Percentiles rank a stretch among this genome's conserved stretches.
Evolutionary conservation across 2,113 vertebrate genomes (phyloP).

Genomic region (Leuciscus idus): DNA sequence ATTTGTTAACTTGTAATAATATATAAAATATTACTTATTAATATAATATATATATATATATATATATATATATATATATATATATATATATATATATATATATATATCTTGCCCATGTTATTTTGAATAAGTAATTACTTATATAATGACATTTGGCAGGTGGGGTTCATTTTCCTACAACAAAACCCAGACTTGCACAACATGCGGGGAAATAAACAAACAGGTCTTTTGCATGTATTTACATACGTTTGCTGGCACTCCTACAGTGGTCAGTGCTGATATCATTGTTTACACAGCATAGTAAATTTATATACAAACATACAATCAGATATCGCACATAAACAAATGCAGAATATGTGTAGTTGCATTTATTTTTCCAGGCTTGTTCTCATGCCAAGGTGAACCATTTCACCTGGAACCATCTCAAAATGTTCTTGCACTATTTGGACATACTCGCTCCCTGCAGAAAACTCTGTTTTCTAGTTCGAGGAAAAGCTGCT

Average conservation of each 20-base stretch:
- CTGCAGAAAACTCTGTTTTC: slow-evolving; percentile 35
- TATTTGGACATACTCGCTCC: slow-evolving; percentile 3
- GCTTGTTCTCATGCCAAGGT: not conserved
- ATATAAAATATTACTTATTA: too few relatives aligned
- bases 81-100: too few relatives aligned
- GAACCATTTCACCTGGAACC: slow-evolving; percentile 11
- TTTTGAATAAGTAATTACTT: slow-evolving; percentile 25
- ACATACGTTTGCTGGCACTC: slow-evolving; percentile 34
- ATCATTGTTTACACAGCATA: slow-evolving; percentile 1
- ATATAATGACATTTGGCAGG: slow-evolving; percentile 14
- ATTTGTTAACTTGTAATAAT: not conserved
- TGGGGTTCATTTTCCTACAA: slow-evolving; percentile 49
- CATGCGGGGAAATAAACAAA: slow-evolving; percentile 39
- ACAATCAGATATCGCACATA: not conserved
- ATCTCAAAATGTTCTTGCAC: not conserved
- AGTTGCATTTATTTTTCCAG: not conserved
- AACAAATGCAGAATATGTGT: not conserved
- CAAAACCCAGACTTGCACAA: slow-evolving; percentile 40
- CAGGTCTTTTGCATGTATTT: slow-evolving; percentile 53
- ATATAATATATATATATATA: too few relatives aligned
- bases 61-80: too few relatives aligned
- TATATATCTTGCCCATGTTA: not conserved
- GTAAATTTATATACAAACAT: not conserved
- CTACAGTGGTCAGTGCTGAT: not conserved
- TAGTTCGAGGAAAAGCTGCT: slow-evolving; percentile 4